Conservation (phyloP, 2,797 vertebrate species). For the Aplochiton taeniatus region DNA sequence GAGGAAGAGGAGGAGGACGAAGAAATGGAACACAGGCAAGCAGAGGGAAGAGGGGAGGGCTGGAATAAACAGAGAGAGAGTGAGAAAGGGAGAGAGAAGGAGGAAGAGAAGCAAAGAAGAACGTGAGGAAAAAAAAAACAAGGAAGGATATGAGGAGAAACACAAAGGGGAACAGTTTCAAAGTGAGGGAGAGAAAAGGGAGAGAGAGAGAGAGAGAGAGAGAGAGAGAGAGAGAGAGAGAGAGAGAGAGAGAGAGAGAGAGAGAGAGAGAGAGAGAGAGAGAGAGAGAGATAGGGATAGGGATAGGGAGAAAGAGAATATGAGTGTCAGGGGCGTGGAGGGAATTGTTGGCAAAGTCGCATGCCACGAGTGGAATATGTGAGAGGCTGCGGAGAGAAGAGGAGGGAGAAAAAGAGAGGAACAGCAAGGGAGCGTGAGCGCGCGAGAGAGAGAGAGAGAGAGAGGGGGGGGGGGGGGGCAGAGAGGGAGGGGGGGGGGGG, state of each 20-base stretch:
- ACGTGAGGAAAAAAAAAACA: neutral
- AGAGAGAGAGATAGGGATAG: neutral
- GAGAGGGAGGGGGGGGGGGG: no score
- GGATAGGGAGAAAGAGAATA: neutral
- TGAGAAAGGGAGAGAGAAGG: neutral
- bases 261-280: neutral
- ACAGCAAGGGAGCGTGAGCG: neutral
- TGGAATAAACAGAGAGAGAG: neutral
- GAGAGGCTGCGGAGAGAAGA: neutral
- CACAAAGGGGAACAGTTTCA: neutral
- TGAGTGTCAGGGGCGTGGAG: neutral
- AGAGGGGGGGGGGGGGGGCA: neutral
- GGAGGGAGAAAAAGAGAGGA: neutral
- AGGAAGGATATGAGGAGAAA: no score
- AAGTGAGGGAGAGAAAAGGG: neutral
- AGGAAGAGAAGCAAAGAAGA: neutral
- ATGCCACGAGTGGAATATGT: conserved; percentile 35
- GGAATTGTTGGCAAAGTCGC: conserved; percentile 13
- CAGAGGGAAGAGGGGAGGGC: neutral
- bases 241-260: neutral
- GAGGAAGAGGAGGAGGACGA: conserved; percentile 30
- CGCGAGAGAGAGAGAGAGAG: neutral
- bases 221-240: neutral
- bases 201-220: neutral
- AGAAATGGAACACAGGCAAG: neutral